Conservation (phyloP, 2,888 invertebrate species). For the Bellardia bayeri region DNA sequence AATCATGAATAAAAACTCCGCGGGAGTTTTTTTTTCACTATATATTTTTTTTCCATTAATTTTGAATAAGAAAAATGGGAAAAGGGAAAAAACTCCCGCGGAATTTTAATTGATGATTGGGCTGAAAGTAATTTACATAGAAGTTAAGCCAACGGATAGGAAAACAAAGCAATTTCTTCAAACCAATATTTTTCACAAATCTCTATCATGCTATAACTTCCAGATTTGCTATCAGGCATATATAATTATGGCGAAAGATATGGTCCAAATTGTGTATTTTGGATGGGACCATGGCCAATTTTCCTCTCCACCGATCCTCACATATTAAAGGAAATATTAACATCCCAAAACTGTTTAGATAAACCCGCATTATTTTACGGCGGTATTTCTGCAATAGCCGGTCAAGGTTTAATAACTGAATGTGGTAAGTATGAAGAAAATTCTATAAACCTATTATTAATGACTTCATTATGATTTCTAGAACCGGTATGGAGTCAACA, state of each 20-base stretch:
- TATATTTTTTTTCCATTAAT: too few relatives aligned
- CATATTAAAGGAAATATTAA: constrained; percentile 25
- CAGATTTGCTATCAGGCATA: background rate
- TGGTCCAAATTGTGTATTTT: constrained; percentile 33
- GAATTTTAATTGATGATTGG: too few relatives aligned
- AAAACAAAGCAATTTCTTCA: too few relatives aligned
- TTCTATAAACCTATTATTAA: background rate
- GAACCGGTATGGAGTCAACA: constrained; percentile 43
- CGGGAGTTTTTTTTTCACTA: too few relatives aligned
- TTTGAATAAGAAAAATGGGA: too few relatives aligned
- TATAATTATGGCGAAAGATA: constrained; percentile 28
- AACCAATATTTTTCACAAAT: too few relatives aligned
- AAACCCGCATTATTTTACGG: constrained; percentile 12
- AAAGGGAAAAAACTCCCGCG: too few relatives aligned
- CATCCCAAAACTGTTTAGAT: constrained; percentile 30
- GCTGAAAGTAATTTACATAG: too few relatives aligned
- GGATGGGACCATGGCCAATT: constrained; percentile 16
- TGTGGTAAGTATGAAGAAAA: constrained; percentile 8
- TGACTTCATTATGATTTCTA: background rate
- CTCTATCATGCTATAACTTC: background rate
- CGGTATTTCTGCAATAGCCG: background rate
- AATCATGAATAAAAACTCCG: too few relatives aligned
- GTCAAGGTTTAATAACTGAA: constrained; percentile 18
- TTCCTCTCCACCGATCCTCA: constrained; percentile 38
- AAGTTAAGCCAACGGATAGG: too few relatives aligned